A percentile compares a stretch with the other conserved stretches of the same genome.
phyloP scores from a whole-genome alignment of 2,888 invertebrate genomes.

The Melieria crassipennis region DNA sequence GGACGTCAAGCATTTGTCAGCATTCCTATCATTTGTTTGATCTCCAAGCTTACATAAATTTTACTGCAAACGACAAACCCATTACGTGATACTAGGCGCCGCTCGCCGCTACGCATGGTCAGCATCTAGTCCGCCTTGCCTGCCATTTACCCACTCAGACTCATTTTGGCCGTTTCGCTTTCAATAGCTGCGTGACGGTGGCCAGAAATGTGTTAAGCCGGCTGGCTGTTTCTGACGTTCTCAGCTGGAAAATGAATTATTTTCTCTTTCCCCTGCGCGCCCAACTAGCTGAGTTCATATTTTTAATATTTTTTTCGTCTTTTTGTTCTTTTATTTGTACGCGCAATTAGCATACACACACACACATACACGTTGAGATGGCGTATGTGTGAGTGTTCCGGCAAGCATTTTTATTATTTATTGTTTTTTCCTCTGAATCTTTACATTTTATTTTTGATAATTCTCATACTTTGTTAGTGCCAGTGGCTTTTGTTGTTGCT shows the following conservation, averaged over 20 bases:
- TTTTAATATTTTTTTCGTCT: background rate
- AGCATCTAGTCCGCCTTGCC: no score
- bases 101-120: background rate
- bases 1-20: no score
- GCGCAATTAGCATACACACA: background rate
- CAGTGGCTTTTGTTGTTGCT: background rate
- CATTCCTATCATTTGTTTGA: no score
- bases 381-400: background rate
- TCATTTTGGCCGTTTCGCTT: no score
- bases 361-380: background rate
- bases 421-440: background rate
- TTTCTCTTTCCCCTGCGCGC: background rate
- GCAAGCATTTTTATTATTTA: background rate
- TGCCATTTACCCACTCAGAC: no score
- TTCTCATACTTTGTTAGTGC: background rate
- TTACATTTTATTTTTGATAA: background rate
- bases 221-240: background rate
- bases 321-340: background rate
- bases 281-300: background rate
- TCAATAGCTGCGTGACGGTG: no score
- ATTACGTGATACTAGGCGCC: no score
- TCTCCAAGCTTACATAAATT: no score
- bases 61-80: no score
- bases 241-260: conserved; percentile 24
- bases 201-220: no score